Evolutionary conservation across 2,113 vertebrate genomes (phyloP).

Genomic region (Prionailurus viverrinus): DNA sequence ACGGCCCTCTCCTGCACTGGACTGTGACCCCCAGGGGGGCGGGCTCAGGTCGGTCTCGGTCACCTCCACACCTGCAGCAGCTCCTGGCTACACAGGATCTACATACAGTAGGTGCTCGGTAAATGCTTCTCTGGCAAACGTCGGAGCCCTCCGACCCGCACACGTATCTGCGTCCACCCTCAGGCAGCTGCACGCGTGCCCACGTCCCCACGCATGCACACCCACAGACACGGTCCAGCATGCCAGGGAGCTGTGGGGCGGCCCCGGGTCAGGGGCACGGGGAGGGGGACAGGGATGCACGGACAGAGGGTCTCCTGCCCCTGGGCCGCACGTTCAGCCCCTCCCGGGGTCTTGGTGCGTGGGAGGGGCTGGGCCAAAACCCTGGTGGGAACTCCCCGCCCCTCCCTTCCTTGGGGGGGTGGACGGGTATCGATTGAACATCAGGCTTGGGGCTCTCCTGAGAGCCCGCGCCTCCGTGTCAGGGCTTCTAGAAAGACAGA

Average conservation of each 20-base stretch:
- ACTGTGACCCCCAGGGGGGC: not conserved
- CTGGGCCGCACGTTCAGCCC: not conserved
- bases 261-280: not conserved
- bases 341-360: not conserved
- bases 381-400: too few relatives aligned
- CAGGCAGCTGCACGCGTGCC: not conserved
- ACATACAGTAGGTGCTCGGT: accelerated
- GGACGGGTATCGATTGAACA: too few relatives aligned
- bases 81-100: not conserved
- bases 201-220: not conserved
- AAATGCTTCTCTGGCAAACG: not conserved
- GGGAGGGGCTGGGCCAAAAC: too few relatives aligned
- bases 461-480: accelerated
- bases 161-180: accelerated
- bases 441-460: not conserved
- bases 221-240: not conserved
- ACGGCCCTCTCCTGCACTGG: not conserved
- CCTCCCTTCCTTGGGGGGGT: too few relatives aligned
- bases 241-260: not conserved
- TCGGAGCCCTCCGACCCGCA: not conserved
- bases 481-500: not conserved
- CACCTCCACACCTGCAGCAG: accelerated
- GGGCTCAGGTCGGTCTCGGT: not conserved
- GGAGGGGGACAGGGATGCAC: not conserved
- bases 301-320: conserved; percentile 52